Percentiles rank a stretch among this genome's conserved stretches.
Conservation (phyloP, 2,113 vertebrate species). For the Xyliphius kryptos region DNA sequence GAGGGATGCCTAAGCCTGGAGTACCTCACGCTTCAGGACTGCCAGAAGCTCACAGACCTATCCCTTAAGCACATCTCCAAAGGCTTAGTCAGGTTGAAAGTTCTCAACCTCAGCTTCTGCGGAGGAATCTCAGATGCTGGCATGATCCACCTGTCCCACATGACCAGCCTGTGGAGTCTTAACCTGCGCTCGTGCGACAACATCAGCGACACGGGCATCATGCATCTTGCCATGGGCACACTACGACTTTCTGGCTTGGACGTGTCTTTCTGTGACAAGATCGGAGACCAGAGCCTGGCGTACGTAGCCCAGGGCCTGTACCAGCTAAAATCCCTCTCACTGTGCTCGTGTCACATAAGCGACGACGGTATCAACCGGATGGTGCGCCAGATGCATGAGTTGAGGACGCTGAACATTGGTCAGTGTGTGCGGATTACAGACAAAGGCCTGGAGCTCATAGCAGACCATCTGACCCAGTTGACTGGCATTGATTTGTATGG, state of each 20-base stretch:
- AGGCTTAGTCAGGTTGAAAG: constrained; percentile 84
- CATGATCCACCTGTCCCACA: constrained; percentile 95
- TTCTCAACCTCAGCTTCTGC: constrained; percentile 97
- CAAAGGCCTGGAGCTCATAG: constrained; percentile 96
- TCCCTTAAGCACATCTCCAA: constrained; percentile 95
- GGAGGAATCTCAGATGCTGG: constrained; percentile 95
- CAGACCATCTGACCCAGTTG: no score
- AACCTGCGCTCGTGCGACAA: constrained; percentile 96
- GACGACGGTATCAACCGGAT: constrained; percentile 96
- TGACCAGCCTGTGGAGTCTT: constrained; percentile 90
- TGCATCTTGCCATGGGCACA: constrained; percentile 96
- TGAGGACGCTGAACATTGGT: constrained; percentile 95
- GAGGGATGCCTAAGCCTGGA: constrained; percentile 93
- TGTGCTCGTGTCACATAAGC: constrained; percentile 96
- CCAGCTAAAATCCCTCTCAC: no score
- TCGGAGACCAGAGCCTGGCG: constrained; percentile 94
- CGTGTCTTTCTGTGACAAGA: constrained; percentile 96
- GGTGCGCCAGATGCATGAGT: constrained; percentile 96
- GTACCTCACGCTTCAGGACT: constrained; percentile 96
- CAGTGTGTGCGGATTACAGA: constrained; percentile 98
- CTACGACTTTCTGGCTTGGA: constrained; percentile 89
- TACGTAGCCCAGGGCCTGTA: constrained; percentile 94
- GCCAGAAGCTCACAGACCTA: constrained; percentile 94
- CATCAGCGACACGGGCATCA: constrained; percentile 96
- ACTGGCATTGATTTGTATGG: constrained; percentile 95